A percentile compares a stretch with the other conserved stretches of the same genome.
Evolutionary conservation across 2,888 invertebrate genomes (phyloP).

Genomic region (Spilosoma lubricipeda): DNA sequence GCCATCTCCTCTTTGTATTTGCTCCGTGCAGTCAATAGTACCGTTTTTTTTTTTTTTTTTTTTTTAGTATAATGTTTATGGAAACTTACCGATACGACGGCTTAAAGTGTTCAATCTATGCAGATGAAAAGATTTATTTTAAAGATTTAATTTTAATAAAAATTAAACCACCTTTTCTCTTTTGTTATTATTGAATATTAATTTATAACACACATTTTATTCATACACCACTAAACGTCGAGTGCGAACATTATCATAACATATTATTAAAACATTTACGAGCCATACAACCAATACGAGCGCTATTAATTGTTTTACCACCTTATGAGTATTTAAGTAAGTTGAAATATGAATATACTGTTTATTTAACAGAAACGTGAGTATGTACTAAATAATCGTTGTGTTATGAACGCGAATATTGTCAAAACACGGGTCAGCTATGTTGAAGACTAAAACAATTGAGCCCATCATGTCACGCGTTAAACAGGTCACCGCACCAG

Average conservation of each 20-base stretch:
- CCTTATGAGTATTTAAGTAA: conserved; percentile 19
- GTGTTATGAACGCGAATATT: conserved; percentile 62
- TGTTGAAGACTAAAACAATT: conserved; percentile 67
- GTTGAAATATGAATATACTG: conserved; percentile 33
- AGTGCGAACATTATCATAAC: background rate
- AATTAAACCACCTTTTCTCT: background rate
- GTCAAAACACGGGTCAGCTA: conserved; percentile 68
- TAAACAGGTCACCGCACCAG: conserved; percentile 63
- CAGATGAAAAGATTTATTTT: background rate
- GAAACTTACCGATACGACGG: background rate
- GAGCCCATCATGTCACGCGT: conserved; percentile 52
- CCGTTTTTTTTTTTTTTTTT: background rate
- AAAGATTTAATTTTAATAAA: background rate
- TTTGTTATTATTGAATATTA: background rate
- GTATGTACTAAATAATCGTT: conserved; percentile 44
- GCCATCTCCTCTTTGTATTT: no score
- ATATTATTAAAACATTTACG: background rate
- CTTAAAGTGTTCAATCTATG: background rate
- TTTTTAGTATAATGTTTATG: background rate
- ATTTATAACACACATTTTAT: background rate
- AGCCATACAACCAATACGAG: background rate
- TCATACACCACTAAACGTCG: background rate
- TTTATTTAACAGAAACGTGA: conserved; percentile 49
- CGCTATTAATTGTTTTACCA: conserved; percentile 4
- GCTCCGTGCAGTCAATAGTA: background rate